Conservation (phyloP, 2,888 invertebrate genomes). For the Erebia palarica region DNA sequence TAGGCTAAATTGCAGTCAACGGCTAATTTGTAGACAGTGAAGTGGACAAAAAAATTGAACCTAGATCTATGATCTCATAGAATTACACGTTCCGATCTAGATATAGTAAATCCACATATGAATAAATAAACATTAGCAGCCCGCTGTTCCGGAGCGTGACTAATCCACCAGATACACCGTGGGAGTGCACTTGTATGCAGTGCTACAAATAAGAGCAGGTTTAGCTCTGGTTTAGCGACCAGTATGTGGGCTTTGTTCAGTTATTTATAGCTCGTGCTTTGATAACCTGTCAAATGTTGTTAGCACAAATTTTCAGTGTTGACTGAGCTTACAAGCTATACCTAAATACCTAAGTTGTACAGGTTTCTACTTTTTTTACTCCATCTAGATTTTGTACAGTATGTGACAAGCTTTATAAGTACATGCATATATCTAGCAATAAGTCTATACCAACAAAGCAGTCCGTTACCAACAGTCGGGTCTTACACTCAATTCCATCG, state of each 20-base stretch:
- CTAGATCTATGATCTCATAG: background rate
- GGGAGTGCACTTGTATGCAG: slow-evolving; percentile 40
- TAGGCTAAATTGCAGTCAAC: too few species aligned
- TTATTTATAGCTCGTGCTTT: slow-evolving; percentile 34
- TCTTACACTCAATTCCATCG: too few species aligned
- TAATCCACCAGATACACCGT: slow-evolving; percentile 41
- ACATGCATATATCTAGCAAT: too few species aligned
- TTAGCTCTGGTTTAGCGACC: slow-evolving; percentile 28
- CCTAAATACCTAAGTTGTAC: background rate
- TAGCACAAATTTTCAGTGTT: slow-evolving; percentile 23
- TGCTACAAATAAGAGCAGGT: slow-evolving; percentile 37
- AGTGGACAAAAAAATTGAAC: background rate
- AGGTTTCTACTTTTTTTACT: background rate
- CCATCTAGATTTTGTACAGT: too few species aligned
- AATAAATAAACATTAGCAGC: slow-evolving; percentile 28
- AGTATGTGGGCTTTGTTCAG: slow-evolving; percentile 36
- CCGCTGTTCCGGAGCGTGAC: slow-evolving; percentile 39
- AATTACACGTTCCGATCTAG: background rate
- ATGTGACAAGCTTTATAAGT: too few species aligned
- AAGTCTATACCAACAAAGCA: too few species aligned
- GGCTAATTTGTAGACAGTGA: too few species aligned
- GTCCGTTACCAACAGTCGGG: too few species aligned
- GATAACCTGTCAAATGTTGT: slow-evolving; percentile 35
- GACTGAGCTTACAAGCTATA: slow-evolving; percentile 5
- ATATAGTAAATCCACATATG: slow-evolving; percentile 15